Evolutionary conservation across 2,797 vertebrate species (phyloP), one percentile per base, ranked within the genome.

Genomic region (Myioborus miniatus): DNA sequence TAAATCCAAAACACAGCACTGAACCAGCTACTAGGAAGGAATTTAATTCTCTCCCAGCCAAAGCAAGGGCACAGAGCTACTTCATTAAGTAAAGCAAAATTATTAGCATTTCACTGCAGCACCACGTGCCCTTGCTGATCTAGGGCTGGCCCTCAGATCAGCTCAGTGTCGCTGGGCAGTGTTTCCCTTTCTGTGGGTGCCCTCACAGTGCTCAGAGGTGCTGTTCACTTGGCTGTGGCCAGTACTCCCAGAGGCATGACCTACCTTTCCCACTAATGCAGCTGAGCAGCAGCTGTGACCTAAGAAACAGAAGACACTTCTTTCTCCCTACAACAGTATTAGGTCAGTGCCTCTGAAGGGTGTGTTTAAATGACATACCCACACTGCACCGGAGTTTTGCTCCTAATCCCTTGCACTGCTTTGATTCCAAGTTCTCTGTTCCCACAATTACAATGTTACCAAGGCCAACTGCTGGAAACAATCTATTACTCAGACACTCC

Each of bases 341-440:
- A 93, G 43, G 84, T 91, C 82, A 83, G 60, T 15, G 87, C 29
- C 81, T 37, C 56, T 8, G 39, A 60, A 82, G 64, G 74, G 86
- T 36, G 83, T 70, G 83, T 67, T 63, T 21, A 39, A 72, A 69
- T 37, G 23, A 82, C 56, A 23, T 6, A 55, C 37, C 32, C 74
- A 82, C 32, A n/a, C 41, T 18, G 22, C 1, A 1, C 0, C 9
- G 6, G 8, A 68, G 58, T 55, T 86, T 37, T 3, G 3, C 36
- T 69, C 23, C 55, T 41, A n/a, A 67, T 59, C 79, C 68, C 1
- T 0, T 23, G 23, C 65, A 70, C 29, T 0, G 9, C 32, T 87
- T 84, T 1, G 2, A 67, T 56, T 88, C 84, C 59, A 67, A 84
- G 22, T 29, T 74, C 60, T 46, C 75, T 22, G 41, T 67, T 92